These are phyloP conservation scores for Petrolisthes manimaculis DNA, from an alignment of 2,888 invertebrate genomes.

Conservation along the genomic window DNA sequence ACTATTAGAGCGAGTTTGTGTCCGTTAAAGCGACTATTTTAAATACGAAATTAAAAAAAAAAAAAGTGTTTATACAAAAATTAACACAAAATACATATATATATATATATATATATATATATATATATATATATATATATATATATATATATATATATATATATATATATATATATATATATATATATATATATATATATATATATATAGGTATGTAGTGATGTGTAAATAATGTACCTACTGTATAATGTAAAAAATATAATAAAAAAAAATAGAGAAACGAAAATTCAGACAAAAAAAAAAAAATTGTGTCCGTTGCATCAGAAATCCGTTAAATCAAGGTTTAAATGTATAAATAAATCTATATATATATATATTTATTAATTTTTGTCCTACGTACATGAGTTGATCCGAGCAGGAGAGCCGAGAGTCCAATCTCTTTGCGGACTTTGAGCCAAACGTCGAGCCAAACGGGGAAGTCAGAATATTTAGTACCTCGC, in stretches of 20 bases:
- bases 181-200: too few relatives aligned
- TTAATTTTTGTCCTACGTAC: not conserved
- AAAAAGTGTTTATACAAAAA: too few relatives aligned
- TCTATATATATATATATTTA: not conserved
- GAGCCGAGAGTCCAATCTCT: constrained; percentile 62
- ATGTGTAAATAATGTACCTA: too few relatives aligned
- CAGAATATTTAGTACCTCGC: constrained; percentile 65
- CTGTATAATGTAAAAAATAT: too few relatives aligned
- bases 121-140: not conserved
- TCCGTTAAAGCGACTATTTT: too few relatives aligned
- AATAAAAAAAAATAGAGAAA: too few relatives aligned
- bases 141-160: constrained; percentile 1
- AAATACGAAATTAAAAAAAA: too few relatives aligned
- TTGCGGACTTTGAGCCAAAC: constrained; percentile 62
- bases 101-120: constrained; percentile 24
- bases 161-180: not conserved
- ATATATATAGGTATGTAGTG: too few relatives aligned
- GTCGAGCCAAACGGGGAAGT: constrained; percentile 65
- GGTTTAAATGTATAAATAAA: not conserved
- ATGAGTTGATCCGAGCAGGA: constrained; percentile 35
- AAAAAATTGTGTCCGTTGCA: not conserved
- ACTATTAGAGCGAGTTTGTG: too few relatives aligned
- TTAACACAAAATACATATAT: not conserved
- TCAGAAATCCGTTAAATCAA: not conserved
- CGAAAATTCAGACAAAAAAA: not conserved